Percentiles rank a stretch among this genome's conserved stretches.
Evolutionary conservation across 2,888 invertebrate genomes (phyloP).

Genomic region (Campopleginae sp.): DNA sequence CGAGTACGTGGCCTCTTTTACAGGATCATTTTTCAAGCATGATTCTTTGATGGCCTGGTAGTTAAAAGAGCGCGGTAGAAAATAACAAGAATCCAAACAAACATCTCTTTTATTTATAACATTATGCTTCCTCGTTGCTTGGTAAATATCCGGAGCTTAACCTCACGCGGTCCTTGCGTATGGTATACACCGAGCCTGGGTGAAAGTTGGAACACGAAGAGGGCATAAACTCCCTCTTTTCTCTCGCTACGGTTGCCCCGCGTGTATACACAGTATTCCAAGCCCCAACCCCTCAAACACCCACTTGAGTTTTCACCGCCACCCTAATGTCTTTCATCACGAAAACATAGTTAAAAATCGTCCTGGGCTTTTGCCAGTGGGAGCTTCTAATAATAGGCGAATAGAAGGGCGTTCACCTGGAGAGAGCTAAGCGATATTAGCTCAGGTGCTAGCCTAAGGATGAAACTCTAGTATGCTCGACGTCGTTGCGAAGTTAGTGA

Average conservation of each 20-base stretch:
- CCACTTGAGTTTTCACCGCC: conserved; percentile 58
- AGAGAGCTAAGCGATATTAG: conserved; percentile 6
- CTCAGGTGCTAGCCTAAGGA: conserved; percentile 16
- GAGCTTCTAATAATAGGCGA: conserved; percentile 30
- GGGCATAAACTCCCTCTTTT: background rate
- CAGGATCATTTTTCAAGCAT: background rate
- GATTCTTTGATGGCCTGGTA: background rate
- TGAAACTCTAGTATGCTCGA: conserved; percentile 21
- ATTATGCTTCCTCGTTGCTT: conserved; percentile 4
- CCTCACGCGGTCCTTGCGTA: background rate
- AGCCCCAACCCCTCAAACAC: conserved; percentile 38
- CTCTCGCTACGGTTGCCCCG: conserved; percentile 10
- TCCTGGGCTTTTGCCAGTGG: conserved; percentile 66
- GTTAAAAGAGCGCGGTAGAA: background rate
- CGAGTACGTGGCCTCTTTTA: background rate
- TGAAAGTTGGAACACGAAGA: conserved; percentile 14
- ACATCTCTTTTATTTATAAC: conserved; percentile 25
- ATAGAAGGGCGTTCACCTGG: conserved; percentile 5
- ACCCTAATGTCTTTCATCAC: conserved; percentile 79
- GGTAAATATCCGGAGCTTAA: conserved; percentile 24
- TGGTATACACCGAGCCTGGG: background rate
- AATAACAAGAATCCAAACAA: conserved; percentile 28
- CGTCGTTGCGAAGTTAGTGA: background rate
- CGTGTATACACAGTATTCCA: conserved; percentile 28
- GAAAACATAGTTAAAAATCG: conserved; percentile 77